A percentile compares a stretch with the other conserved stretches of the same genome.
Conservation (phyloP, 2,888 invertebrate genomes). For the Zele albiditarsus region DNA sequence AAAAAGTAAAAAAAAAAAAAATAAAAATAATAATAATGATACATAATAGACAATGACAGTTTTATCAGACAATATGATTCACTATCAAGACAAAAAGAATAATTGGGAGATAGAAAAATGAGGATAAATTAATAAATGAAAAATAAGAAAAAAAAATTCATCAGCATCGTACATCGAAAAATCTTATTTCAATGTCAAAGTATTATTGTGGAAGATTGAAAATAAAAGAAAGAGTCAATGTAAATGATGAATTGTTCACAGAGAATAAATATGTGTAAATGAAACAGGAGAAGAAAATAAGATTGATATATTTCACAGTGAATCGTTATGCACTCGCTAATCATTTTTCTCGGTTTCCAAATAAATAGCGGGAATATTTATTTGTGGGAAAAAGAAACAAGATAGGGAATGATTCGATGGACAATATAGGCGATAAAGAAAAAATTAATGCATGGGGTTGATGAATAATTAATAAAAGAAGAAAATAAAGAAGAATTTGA, state of each 20-base stretch:
- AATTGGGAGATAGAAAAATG: no score
- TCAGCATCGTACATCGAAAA: background rate
- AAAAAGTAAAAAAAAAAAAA: no score
- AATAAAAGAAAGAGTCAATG: background rate
- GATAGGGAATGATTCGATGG: background rate
- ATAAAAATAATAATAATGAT: background rate
- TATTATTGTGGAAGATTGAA: background rate
- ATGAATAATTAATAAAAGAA: background rate
- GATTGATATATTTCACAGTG: background rate
- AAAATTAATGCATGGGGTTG: background rate
- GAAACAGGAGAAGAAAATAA: background rate
- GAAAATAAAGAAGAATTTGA: conserved; percentile 15
- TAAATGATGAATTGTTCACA: background rate
- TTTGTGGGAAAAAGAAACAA: background rate
- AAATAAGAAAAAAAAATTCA: background rate
- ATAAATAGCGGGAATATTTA: background rate
- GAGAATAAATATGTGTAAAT: background rate
- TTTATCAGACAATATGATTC: background rate
- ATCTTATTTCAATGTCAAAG: background rate
- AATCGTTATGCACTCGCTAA: no score
- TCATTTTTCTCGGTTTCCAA: background rate
- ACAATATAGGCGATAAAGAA: background rate
- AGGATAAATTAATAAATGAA: background rate
- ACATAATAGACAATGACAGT: background rate
- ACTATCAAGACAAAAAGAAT: background rate